Conservation (phyloP, 2,888 invertebrate genomes). For the Hyalella azteca region DNA sequence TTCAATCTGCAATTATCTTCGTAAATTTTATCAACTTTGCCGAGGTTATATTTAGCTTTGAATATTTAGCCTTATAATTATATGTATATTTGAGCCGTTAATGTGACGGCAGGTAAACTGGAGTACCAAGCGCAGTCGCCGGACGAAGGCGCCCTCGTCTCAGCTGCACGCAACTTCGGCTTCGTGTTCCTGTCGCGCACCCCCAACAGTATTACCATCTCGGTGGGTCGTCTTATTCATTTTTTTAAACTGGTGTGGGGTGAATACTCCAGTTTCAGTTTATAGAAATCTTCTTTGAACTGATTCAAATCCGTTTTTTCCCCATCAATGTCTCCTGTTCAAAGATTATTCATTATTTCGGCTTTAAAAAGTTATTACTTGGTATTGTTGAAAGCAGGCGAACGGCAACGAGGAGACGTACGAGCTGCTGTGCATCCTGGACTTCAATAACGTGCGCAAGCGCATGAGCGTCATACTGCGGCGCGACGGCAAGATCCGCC, state of each 20-base stretch:
- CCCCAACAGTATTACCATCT: conserved; percentile 90
- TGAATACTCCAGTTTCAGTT: too few species aligned
- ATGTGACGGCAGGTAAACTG: conserved; percentile 66
- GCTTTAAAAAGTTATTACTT: too few species aligned
- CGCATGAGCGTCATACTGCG: conserved; percentile 96
- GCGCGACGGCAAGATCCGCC: conserved; percentile 79
- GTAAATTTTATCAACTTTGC: too few species aligned
- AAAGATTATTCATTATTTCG: too few species aligned
- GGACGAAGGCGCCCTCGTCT: conserved; percentile 95
- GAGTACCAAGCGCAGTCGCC: conserved; percentile 96
- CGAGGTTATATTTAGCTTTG: too few species aligned
- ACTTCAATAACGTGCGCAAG: conserved; percentile 98
- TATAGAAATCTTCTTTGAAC: background rate
- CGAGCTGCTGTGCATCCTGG: conserved; percentile 95
- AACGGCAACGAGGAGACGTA: conserved; percentile 70
- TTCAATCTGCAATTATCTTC: too few species aligned
- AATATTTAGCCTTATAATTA: too few species aligned
- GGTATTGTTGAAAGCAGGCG: too few species aligned
- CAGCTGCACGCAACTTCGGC: conserved; percentile 97
- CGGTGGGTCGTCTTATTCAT: conserved; percentile 62
- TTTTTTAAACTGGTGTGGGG: background rate
- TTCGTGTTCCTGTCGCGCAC: conserved; percentile 94
- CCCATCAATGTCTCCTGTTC: too few species aligned
- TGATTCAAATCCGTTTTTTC: too few species aligned
- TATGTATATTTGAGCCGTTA: background rate